phyloP scores from a whole-genome alignment of 2,888 invertebrate species.

The Lysandra bellargus region DNA sequence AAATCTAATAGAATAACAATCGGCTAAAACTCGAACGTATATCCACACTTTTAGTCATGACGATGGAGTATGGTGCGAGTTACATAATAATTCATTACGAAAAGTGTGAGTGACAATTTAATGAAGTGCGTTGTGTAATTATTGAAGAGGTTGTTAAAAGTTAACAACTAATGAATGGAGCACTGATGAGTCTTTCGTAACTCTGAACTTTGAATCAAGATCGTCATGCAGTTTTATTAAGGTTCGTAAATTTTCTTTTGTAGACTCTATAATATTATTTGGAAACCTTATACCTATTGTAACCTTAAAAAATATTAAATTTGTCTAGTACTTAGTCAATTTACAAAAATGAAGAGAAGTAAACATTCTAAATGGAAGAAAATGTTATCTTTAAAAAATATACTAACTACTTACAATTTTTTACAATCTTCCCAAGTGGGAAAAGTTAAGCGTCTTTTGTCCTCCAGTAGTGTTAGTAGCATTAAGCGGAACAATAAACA shows the following conservation, averaged over 20 bases:
- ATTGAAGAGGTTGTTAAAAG: slow-evolving; percentile 66
- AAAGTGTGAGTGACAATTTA: slow-evolving; percentile 72
- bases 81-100: slow-evolving; percentile 25
- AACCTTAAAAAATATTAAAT: not conserved
- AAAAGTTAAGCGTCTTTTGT: slow-evolving; percentile 22
- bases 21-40: not conserved
- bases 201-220: slow-evolving; percentile 34
- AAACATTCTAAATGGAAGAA: too few relatives aligned
- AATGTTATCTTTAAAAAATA: not conserved
- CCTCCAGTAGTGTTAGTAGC: slow-evolving; percentile 15
- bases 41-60: not conserved
- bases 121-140: slow-evolving; percentile 75
- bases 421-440: not conserved
- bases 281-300: not conserved
- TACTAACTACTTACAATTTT: not conserved
- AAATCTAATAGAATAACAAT: too few relatives aligned
- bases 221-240: slow-evolving; percentile 32
- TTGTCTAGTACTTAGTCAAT: not conserved
- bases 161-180: slow-evolving; percentile 64
- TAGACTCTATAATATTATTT: not conserved
- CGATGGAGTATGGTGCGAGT: not conserved
- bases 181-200: slow-evolving; percentile 51
- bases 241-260: not conserved
- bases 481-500: slow-evolving; percentile 25
- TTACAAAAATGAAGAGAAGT: not conserved